Base-by-base conservation (phyloP, 2,113 vertebrate species). In the Arvicanthis niloticus region DNA sequence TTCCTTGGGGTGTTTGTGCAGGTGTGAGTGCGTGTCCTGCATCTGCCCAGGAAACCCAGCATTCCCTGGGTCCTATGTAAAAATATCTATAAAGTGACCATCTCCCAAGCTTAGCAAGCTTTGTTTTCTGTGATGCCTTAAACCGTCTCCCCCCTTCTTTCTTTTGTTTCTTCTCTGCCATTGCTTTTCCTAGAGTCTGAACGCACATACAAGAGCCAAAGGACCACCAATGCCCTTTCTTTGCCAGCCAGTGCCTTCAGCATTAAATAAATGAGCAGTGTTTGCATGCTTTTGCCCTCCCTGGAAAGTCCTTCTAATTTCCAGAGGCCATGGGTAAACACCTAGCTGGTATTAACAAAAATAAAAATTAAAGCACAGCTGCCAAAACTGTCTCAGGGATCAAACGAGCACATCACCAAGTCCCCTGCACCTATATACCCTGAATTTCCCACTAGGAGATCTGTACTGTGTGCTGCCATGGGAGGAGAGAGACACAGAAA, bases 1-100 rank as follows among this genome's bases (percentile, higher is more conserved):
- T 91, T 70, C 86, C 82, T 91, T 40, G 60, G 53, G 84, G 34
- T 51, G 53, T 72, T 53, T 8, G n/a, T 40, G 42, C 60, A 45
- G 37, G 21, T 78, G 85, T 60, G 67, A 34, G 19, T 78, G 75
- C n/a, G 17, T 45, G 45, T 34, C 19, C 65, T 8, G 12, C 40
- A 45, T 88, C 73, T 86, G 60, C 90, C 95, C 75, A 3, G 21
- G 65, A 95, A 98, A 95, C 86, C 53, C 10, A 91, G 93, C 93
- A 94, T 84, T 97, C 95, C 91, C 40, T 96, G 96, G 89, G 73
- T 96, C 89, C 88, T 62, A 65, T 88, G 93, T 91, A 98, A 91
- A 93, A 11, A 34, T 6, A 19, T 19, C 29, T 31, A 72, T 45
- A 95, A 10, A 96, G 91, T 77, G 37, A 96, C 78, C 78, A 65